These are phyloP conservation scores for Mesochorus sp. DNA, from an alignment of 2,888 invertebrate species.

Conservation along the genomic window DNA sequence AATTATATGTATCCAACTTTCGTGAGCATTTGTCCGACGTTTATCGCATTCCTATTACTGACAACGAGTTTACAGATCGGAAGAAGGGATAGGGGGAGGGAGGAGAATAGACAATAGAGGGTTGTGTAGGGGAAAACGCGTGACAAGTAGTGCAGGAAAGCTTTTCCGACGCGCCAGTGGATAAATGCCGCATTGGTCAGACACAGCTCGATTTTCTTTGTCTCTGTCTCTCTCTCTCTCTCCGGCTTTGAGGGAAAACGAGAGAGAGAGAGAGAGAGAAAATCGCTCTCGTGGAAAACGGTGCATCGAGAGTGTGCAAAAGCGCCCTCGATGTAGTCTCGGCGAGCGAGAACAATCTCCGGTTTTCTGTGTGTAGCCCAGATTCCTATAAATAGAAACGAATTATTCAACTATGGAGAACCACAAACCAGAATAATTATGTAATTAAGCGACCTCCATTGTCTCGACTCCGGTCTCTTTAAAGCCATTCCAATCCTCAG, in stretches of 20 bases:
- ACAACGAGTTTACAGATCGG: too few relatives aligned
- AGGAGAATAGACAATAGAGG: neutral
- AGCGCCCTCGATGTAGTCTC: conserved; percentile 1
- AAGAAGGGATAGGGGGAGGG: too few relatives aligned
- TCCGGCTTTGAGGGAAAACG: neutral
- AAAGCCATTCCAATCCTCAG: too few relatives aligned
- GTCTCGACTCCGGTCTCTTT: too few relatives aligned
- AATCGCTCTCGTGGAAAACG: neutral
- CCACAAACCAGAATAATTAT: conserved; percentile 44
- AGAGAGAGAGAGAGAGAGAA: neutral
- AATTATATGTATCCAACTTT: too few relatives aligned
- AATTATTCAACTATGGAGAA: neutral
- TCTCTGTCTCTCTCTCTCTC: conserved; percentile 26
- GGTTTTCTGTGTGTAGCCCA: neutral
- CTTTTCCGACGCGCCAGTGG: conserved; percentile 63
- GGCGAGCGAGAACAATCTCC: neutral
- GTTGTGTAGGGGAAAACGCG: conserved; percentile 33
- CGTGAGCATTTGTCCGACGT: too few relatives aligned
- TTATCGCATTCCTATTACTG: too few relatives aligned
- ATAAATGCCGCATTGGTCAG: conserved; percentile 75
- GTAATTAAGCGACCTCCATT: conserved; percentile 57
- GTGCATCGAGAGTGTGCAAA: neutral
- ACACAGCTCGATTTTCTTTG: conserved; percentile 54
- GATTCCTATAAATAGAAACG: neutral
- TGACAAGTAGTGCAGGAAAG: conserved; percentile 27